Evolutionary conservation across 1,140 invertebrate genomes (phyloP), one percentile per base, ranked within the genome.

Genomic region (Monochamus saltuarius): DNA sequence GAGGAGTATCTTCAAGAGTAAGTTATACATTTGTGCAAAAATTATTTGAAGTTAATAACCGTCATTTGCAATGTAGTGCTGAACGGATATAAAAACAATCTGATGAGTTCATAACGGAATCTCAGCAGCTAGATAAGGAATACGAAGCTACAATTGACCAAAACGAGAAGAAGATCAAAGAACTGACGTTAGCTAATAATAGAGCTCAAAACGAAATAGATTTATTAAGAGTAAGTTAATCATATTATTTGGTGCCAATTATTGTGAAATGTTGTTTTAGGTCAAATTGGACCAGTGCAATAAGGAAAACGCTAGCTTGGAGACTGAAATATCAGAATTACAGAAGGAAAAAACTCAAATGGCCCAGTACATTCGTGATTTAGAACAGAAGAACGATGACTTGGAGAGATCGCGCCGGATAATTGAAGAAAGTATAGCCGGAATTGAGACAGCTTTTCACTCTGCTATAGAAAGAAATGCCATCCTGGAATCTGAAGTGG

Each of bases 351-450:
- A 92, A 73, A 89, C 94, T 58, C 86, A 92, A 68, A 83, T 95
- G 67, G 82, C 88, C 61, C 87, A 88, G 62, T 96, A 96, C 74
- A 89, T 98, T 53, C 83, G 96, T 66, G 91, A 97, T 78, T 78
- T 98, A 63, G 96, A 99, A 80, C 96, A 99, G 78, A 92, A 93
- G 71, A 99, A 98, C 83, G 97, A 99, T 84, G 96, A 98, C 81
- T 80, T 98, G 63, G 96, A 99, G 84, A 83, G 95, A 79, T 89
- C 92, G 3, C 93, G 97, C 73, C 94, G 96, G 78, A 92, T 94
- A 62, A 89, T 94, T 70, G 88, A 91, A 72, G 92, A 92, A 59
- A 95, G 92, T 42, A 87, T 98, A 73, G 89, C 94, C 74, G 95
- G 95, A 78, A 94, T 97, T 82, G 94, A 98, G 79, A 78, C 84